Percentiles rank a stretch among this genome's conserved stretches.
These are phyloP conservation scores for Carassius auratus DNA, from an alignment of 2,113 vertebrate genomes.

Conservation along the genomic window DNA sequence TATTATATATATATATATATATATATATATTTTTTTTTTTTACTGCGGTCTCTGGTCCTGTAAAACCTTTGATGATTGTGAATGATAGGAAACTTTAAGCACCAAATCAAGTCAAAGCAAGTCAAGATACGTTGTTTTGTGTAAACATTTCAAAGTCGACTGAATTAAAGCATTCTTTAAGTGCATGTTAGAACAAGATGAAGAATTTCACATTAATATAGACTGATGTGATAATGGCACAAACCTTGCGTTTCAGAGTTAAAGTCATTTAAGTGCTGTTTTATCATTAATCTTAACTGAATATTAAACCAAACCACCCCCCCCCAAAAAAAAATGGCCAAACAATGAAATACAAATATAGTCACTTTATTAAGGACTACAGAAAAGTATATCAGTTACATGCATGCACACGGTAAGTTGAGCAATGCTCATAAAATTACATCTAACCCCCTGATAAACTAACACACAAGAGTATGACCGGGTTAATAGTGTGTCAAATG, in stretches of 20 bases:
- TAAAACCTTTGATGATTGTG: no score
- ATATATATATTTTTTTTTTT: no score
- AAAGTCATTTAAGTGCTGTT: neutral
- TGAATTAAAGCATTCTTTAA: neutral
- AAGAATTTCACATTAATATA: neutral
- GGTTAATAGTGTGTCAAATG: slow-evolving; percentile 35
- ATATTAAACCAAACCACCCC: neutral
- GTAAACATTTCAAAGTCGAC: neutral
- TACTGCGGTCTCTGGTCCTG: no score
- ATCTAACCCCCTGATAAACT: slow-evolving; percentile 67
- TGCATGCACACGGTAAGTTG: slow-evolving; percentile 75
- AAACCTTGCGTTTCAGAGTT: neutral
- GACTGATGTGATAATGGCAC: neutral
- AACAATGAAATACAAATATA: slow-evolving; percentile 76
- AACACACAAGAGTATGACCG: slow-evolving; percentile 62
- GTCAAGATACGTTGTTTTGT: neutral
- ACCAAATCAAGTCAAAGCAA: neutral
- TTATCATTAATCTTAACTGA: neutral
- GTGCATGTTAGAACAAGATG: neutral
- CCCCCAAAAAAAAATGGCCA: slow-evolving; percentile 3
- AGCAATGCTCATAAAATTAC: slow-evolving; percentile 57
- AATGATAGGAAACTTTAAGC: no score
- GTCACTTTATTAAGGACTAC: slow-evolving; percentile 82
- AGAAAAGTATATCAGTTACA: slow-evolving; percentile 73
- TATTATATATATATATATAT: no score